phyloP scores from a whole-genome alignment of 2,113 vertebrate genomes.

The Cercocebus atys region DNA sequence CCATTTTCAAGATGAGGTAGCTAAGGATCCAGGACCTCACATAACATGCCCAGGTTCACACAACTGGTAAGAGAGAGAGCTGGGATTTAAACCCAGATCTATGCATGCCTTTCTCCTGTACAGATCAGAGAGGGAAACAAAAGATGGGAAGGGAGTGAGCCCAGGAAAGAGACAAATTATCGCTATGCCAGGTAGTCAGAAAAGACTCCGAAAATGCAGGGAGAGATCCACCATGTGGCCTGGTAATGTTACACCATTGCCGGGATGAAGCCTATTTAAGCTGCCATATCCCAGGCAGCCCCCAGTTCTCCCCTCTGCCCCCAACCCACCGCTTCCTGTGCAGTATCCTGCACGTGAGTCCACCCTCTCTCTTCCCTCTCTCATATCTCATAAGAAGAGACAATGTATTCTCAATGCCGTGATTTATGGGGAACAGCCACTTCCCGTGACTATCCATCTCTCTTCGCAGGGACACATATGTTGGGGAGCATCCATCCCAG shows the following conservation, averaged over 20 bases:
- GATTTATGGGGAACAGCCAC: constrained; percentile 82
- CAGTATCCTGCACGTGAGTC: constrained; percentile 65
- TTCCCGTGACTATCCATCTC: constrained; percentile 68
- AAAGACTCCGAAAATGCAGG: background rate
- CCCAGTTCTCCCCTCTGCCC: constrained; percentile 18
- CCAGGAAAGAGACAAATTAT: background rate
- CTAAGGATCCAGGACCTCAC: background rate
- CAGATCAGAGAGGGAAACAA: background rate
- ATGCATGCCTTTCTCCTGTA: rapidly evolving
- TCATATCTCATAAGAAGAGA: constrained; percentile 78
- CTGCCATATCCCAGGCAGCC: background rate
- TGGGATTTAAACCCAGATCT: background rate
- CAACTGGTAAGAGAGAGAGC: background rate
- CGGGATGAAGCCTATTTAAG: background rate
- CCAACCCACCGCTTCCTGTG: constrained; percentile 77
- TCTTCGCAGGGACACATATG: constrained; percentile 75
- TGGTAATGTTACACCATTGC: background rate
- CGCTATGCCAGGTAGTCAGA: rapidly evolving
- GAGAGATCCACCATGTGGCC: background rate
- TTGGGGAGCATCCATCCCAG: constrained; percentile 58
- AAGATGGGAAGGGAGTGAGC: background rate
- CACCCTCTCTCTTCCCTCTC: constrained; percentile 56
- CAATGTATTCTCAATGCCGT: constrained; percentile 78
- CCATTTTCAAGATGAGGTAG: background rate
- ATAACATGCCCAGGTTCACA: rapidly evolving